These are phyloP conservation scores for Lucinisca nassula DNA, from an alignment of 2,888 invertebrate species.

Conservation along the genomic window DNA sequence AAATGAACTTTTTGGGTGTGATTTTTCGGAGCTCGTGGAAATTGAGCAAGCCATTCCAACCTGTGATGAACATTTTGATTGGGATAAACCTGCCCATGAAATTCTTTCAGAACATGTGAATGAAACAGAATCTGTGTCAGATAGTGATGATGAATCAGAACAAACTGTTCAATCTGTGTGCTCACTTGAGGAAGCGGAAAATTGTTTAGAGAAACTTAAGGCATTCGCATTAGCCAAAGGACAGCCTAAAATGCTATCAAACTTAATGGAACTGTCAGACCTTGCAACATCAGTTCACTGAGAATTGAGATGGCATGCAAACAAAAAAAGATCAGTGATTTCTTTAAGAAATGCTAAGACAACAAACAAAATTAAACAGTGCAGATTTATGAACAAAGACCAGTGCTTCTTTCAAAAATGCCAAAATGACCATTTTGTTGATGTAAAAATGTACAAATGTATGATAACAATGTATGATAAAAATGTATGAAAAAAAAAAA, in stretches of 20 bases:
- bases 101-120: background rate
- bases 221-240: background rate
- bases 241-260: background rate
- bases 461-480: no score
- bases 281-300: background rate
- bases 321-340: background rate
- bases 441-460: no score
- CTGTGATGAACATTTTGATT: slow-evolving; percentile 38
- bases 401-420: no score
- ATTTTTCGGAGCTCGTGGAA: slow-evolving; percentile 24
- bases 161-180: background rate
- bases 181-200: background rate
- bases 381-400: no score
- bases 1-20: slow-evolving; percentile 43
- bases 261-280: background rate
- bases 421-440: no score
- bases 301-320: background rate
- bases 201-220: background rate
- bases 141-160: slow-evolving; percentile 14
- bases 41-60: slow-evolving; percentile 23
- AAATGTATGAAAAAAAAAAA: no score
- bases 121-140: background rate
- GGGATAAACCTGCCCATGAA: slow-evolving; percentile 15
- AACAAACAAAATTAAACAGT: no score
- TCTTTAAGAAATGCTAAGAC: background rate